Percentiles rank a stretch among this genome's conserved stretches.
Evolutionary conservation across 2,113 vertebrate genomes (phyloP).

Genomic region (Elanus axillaris): DNA sequence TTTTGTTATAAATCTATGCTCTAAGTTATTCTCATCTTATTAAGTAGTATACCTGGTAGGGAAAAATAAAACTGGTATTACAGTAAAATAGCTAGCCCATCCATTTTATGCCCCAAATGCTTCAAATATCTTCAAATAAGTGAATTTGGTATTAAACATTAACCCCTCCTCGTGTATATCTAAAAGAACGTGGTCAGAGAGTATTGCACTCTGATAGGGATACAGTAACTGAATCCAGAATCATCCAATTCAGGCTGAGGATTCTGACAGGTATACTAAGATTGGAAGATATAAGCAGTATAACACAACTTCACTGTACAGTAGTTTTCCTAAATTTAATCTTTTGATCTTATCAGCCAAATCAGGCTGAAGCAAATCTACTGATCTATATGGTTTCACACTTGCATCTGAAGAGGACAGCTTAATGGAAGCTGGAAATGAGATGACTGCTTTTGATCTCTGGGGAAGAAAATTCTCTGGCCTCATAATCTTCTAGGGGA

Average conservation of each 20-base stretch:
- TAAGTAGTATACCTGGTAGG: background rate
- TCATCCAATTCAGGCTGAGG: background rate
- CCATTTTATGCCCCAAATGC: background rate
- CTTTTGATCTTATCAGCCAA: background rate
- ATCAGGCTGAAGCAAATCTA: background rate
- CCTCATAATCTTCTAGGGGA: background rate
- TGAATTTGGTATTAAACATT: background rate
- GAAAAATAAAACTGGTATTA: background rate
- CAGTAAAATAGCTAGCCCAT: background rate
- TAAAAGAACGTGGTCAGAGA: background rate
- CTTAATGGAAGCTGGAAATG: background rate
- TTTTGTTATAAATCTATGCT: background rate
- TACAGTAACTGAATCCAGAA: background rate
- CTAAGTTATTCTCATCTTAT: background rate
- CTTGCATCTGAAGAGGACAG: background rate
- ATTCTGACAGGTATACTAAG: background rate
- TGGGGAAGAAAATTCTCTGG: background rate
- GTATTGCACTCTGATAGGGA: background rate
- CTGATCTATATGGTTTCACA: background rate
- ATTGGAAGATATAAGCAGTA: background rate
- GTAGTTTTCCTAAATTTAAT: background rate
- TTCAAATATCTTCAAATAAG: background rate
- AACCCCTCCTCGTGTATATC: fast-evolving
- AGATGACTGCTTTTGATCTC: background rate
- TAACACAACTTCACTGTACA: background rate